Percentiles rank a stretch among this genome's conserved stretches.
Conservation (phyloP, 2,888 invertebrate species). For the Congeria kusceri region DNA sequence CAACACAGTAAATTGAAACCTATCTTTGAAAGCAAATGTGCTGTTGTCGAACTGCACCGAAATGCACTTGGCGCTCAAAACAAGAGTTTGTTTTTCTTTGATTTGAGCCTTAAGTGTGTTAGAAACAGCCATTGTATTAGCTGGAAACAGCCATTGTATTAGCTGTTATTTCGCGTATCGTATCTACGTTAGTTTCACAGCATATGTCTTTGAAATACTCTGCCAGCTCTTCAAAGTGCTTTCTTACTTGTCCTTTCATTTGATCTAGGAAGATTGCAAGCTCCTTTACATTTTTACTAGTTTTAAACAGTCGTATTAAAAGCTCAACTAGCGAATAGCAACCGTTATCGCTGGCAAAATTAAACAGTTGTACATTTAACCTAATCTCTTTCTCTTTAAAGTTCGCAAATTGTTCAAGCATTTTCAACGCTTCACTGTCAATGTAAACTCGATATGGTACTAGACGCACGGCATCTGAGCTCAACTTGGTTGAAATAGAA, state of each 20-base stretch:
- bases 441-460: neutral
- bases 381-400: neutral
- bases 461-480: neutral
- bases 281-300: neutral
- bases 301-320: neutral
- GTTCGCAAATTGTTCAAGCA: neutral
- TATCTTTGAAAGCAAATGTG: neutral
- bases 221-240: neutral
- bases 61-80: neutral
- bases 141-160: neutral
- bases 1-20: neutral
- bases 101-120: neutral
- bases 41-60: neutral
- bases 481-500: neutral
- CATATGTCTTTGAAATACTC: slow-evolving; percentile 7
- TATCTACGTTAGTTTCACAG: neutral
- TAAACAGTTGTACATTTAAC: neutral
- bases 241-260: neutral
- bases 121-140: neutral
- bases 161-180: neutral
- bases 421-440: neutral
- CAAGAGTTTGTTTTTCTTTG: neutral
- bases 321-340: slow-evolving; percentile 1
- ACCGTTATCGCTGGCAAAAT: neutral
- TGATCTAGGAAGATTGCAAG: neutral